Conservation (phyloP, 2,797 vertebrate genomes). For the Helostoma temminkii region DNA sequence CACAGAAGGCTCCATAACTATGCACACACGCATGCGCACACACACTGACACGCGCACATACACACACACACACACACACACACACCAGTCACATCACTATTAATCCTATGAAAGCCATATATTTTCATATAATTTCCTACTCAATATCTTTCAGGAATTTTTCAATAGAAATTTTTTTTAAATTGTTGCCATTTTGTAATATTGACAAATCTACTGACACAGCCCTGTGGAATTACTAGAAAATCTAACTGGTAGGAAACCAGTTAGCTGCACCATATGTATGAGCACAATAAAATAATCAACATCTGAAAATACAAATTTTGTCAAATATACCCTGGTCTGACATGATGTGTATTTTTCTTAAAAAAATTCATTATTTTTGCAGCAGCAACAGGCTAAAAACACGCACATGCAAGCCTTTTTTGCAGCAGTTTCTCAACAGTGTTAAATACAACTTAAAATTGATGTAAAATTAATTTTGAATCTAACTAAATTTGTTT, state of each 20-base stretch:
- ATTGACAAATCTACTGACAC: neutral
- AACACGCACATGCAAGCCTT: too few species aligned
- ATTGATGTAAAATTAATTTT: too few species aligned
- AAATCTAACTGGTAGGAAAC: too few species aligned
- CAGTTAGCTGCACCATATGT: neutral
- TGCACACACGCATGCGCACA: neutral
- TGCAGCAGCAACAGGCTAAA: too few species aligned
- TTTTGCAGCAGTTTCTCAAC: too few species aligned
- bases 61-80: neutral
- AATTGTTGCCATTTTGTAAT: neutral
- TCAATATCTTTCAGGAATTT: neutral
- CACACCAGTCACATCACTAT: slow-evolving; percentile 2
- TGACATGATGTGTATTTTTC: neutral
- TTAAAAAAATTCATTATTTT: too few species aligned
- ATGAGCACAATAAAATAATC: neutral
- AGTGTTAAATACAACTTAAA: too few species aligned
- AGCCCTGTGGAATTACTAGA: neutral
- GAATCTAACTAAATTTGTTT: too few species aligned
- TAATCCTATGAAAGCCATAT: neutral
- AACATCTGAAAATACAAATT: neutral
- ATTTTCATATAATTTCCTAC: slow-evolving; percentile 1
- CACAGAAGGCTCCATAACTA: slow-evolving; percentile 10
- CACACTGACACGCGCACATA: neutral
- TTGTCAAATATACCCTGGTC: neutral
- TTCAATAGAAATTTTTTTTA: neutral